A percentile compares a stretch with the other conserved stretches of the same genome.
phyloP scores from a whole-genome alignment of 2,797 vertebrate genomes.

The Siniperca undulata region DNA sequence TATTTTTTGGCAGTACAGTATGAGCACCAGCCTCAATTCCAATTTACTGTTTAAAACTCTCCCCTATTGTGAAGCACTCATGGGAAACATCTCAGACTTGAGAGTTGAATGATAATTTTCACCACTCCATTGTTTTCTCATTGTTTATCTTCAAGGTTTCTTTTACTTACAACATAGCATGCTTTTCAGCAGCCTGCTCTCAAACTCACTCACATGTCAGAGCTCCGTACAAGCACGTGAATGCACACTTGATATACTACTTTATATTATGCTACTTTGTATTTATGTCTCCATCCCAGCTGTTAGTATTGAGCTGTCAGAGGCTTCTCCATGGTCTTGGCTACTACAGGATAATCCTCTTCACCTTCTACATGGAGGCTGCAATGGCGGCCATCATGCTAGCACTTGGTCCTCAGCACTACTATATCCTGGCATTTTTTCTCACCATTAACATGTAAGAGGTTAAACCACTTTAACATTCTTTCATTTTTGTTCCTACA shows the following conservation, averaged over 20 bases:
- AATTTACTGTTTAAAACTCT: not conserved
- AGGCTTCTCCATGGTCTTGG: slow-evolving; percentile 85
- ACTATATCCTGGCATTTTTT: slow-evolving; percentile 90
- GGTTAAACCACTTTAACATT: not conserved
- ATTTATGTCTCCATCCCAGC: slow-evolving; percentile 74
- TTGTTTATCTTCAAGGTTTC: not conserved
- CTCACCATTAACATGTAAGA: slow-evolving; percentile 92
- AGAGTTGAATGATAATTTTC: not conserved
- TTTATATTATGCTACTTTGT: not conserved
- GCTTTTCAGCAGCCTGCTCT: not conserved
- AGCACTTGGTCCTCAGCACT: slow-evolving; percentile 85
- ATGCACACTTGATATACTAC: not conserved
- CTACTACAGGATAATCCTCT: slow-evolving; percentile 92
- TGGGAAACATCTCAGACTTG: not conserved
- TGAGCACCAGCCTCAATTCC: not conserved
- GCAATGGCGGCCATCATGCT: slow-evolving; percentile 86
- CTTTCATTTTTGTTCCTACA: not conserved
- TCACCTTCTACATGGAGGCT: slow-evolving; percentile 90
- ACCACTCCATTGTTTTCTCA: not conserved
- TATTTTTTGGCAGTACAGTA: not conserved
- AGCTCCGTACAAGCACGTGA: no score
- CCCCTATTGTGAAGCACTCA: not conserved
- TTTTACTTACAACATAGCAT: not conserved
- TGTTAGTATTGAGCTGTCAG: slow-evolving; percentile 89
- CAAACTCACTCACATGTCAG: not conserved